Evolutionary conservation across 1,140 invertebrate species (phyloP), one percentile per base, ranked within the genome.

Genomic region (Delia radicum): DNA sequence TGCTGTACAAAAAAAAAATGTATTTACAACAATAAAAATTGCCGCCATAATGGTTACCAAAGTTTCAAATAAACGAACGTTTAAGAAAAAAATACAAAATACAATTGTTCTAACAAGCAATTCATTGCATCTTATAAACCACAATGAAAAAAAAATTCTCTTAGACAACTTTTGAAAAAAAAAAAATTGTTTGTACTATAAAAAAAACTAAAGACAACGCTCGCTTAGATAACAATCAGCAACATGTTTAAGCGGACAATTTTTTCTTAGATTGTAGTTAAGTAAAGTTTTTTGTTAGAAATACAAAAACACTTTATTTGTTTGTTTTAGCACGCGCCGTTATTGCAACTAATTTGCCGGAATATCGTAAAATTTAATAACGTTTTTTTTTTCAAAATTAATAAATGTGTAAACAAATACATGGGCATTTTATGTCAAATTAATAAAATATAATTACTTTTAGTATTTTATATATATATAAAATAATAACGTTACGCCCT

Each of bases 281-380:
- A 55, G 48, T 18, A 21, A 5, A 55, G n/a, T 42, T 42, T 5
- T 42, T 42, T 55, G 48, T 2, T 55, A 18, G 2, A 24, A 55
- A 55, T n/a, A 5, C 46, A 48, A 55, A 55, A 55, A 21, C 18
- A 55, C n/a, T 55, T 55, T 55, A 55, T 55, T 21, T 55, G 46
- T 55, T 55, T 55, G 46, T 18, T 21, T 55, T 55, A 55, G 48
- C 48, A 55, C 48, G 48, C 48, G 48, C 48, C 48, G 48, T 55
- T 55, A 55, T n/a, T 55, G 48, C 48, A 55, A 55, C 48, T 55
- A 55, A 55, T 55, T 55, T 55, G 18, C 48, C 48, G 48, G 48
- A 55, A 55, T 18, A 55, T n/a, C n/a, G 48, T 55, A 55, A 24
- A 18, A 24, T 42, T 42, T 42, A 3, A 42, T 42, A 42, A 42